phyloP scores from a whole-genome alignment of 2,888 invertebrate genomes.

The Lithosia quadra region DNA sequence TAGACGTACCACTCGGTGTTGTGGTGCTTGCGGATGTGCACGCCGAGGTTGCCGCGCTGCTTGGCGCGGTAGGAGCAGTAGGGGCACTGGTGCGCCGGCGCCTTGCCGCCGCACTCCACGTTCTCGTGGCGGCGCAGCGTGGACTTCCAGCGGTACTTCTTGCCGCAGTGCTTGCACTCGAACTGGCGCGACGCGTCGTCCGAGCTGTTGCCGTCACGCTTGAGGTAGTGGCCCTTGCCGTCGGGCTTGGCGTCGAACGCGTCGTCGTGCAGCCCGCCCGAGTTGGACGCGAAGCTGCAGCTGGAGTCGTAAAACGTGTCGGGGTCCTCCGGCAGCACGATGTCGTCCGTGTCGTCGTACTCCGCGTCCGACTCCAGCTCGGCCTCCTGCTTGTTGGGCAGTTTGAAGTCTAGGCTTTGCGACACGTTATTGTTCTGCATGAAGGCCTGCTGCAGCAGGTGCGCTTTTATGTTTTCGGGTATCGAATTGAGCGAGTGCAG shows the following conservation, averaged over 20 bases:
- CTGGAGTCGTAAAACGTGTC: slow-evolving; percentile 66
- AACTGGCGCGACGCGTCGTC: slow-evolving; percentile 89
- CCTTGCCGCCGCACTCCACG: slow-evolving; percentile 94
- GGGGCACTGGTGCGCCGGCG: slow-evolving; percentile 93
- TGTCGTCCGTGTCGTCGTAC: slow-evolving; percentile 85
- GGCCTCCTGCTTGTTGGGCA: slow-evolving; percentile 69
- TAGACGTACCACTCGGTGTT: slow-evolving; percentile 84
- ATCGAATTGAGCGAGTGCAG: slow-evolving; percentile 56
- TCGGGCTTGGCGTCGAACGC: slow-evolving; percentile 53
- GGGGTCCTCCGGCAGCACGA: slow-evolving; percentile 80
- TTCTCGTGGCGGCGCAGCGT: slow-evolving; percentile 93
- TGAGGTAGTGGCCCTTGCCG: slow-evolving; percentile 64
- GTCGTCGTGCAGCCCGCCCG: slow-evolving; percentile 43
- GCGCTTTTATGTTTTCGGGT: slow-evolving; percentile 70
- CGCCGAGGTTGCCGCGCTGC: slow-evolving; percentile 93
- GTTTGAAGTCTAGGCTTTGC: slow-evolving; percentile 61
- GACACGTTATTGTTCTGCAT: slow-evolving; percentile 75
- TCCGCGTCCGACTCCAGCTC: slow-evolving; percentile 83
- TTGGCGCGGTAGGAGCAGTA: slow-evolving; percentile 93
- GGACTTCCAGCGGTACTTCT: slow-evolving; percentile 95
- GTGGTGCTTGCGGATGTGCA: slow-evolving; percentile 94
- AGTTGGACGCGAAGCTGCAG: slow-evolving; percentile 40
- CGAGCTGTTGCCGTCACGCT: slow-evolving; percentile 69
- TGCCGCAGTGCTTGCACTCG: slow-evolving; percentile 94
- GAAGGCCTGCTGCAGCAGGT: slow-evolving; percentile 76